Evolutionary conservation across 2,888 invertebrate genomes (phyloP).

Genomic region (Gryllus longicercus): DNA sequence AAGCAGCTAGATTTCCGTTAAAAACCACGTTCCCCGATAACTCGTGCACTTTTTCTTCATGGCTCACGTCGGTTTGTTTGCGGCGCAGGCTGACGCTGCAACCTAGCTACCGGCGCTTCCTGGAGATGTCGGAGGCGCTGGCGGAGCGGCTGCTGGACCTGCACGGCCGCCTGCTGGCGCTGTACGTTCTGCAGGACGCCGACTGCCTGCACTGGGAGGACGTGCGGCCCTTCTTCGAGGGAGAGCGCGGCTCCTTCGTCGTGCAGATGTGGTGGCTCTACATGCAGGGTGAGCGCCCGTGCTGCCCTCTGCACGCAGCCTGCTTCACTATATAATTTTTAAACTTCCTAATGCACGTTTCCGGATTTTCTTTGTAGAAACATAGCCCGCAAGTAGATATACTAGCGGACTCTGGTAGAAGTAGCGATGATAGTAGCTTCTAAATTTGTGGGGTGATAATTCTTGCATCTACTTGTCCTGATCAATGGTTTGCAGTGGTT

Average conservation of each 20-base stretch:
- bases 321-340: neutral
- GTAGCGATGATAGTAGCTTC: too few relatives aligned
- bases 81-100: slow-evolving; percentile 44
- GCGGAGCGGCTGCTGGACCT: slow-evolving; percentile 77
- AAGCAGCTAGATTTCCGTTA: too few relatives aligned
- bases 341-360: too few relatives aligned
- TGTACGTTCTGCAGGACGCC: slow-evolving; percentile 79
- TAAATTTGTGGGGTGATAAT: too few relatives aligned
- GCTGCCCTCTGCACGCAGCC: neutral
- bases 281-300: slow-evolving; percentile 61
- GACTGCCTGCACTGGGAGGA: slow-evolving; percentile 74
- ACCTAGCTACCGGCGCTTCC: slow-evolving; percentile 67
- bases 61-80: neutral
- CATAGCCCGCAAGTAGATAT: too few relatives aligned
- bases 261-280: slow-evolving; percentile 89
- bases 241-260: slow-evolving; percentile 73
- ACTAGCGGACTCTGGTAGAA: too few relatives aligned
- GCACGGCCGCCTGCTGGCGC: slow-evolving; percentile 70
- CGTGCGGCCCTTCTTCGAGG: slow-evolving; percentile 61
- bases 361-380: too few relatives aligned
- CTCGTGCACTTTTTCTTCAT: neutral
- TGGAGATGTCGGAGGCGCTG: slow-evolving; percentile 79
- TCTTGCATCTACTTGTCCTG: too few relatives aligned
- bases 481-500: too few relatives aligned
- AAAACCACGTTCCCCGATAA: too few relatives aligned